Conservation (phyloP, 2,888 invertebrate genomes). For the Yponomeuta plumbellus region DNA sequence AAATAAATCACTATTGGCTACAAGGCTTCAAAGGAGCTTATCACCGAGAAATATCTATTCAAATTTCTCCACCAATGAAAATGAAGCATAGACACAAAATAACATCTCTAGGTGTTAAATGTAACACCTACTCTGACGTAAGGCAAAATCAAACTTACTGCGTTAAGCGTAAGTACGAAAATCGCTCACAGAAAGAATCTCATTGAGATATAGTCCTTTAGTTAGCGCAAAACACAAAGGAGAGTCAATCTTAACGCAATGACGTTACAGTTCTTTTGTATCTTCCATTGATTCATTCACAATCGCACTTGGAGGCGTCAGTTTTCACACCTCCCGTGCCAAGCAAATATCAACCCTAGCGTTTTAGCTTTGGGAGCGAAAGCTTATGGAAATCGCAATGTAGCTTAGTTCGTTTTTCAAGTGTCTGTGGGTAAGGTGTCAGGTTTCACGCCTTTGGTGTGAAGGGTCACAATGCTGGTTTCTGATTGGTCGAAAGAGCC, state of each 20-base stretch:
- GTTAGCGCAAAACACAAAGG: constrained; percentile 17
- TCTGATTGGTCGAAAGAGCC: constrained; percentile 53
- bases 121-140: constrained; percentile 46
- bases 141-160: constrained; percentile 27
- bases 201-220: background rate
- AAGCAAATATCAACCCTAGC: constrained; percentile 31
- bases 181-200: background rate
- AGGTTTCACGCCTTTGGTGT: constrained; percentile 72
- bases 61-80: constrained; percentile 48
- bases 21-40: too few species aligned
- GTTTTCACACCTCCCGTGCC: constrained; percentile 63
- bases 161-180: constrained; percentile 14
- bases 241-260: constrained; percentile 2
- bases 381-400: constrained; percentile 9
- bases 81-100: constrained; percentile 39
- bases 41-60: too few species aligned
- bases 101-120: constrained; percentile 62
- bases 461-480: constrained; percentile 55
- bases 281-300: background rate
- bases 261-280: constrained; percentile 5
- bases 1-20: too few species aligned
- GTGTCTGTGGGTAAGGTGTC: constrained; percentile 50
- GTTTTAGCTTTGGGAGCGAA: background rate
- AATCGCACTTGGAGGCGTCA: constrained; percentile 57
- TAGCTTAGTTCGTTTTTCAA: constrained; percentile 34